These are phyloP conservation scores for Abscondita cerata DNA, from an alignment of 2,888 invertebrate species.

Conservation along the genomic window DNA sequence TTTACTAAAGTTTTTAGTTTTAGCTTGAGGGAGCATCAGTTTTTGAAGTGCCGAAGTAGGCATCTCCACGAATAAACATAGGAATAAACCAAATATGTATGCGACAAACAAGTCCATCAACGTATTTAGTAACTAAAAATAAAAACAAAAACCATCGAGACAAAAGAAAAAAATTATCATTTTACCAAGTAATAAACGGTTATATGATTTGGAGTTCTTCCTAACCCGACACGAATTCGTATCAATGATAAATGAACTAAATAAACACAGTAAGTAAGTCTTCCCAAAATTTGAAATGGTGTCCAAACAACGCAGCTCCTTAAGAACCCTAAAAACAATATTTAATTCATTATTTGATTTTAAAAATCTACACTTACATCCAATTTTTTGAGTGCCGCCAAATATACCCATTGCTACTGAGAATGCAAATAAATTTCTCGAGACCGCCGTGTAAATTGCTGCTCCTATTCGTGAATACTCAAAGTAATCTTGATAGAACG, in stretches of 20 bases:
- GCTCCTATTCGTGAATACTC: slow-evolving; percentile 52
- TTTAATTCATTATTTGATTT: background rate
- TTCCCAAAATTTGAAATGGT: slow-evolving; percentile 45
- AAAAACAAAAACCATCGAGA: slow-evolving; percentile 4
- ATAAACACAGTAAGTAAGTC: slow-evolving; percentile 48
- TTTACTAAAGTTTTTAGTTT: background rate
- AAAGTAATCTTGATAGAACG: slow-evolving; percentile 51
- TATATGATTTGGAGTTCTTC: slow-evolving; percentile 40
- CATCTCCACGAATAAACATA: slow-evolving; percentile 50
- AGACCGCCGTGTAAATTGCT: slow-evolving; percentile 57
- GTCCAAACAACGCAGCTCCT: slow-evolving; percentile 24
- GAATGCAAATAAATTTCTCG: slow-evolving; percentile 55
- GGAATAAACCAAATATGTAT: slow-evolving; percentile 44
- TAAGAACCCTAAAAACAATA: slow-evolving; percentile 22
- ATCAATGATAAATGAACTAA: slow-evolving; percentile 45
- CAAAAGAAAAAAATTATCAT: background rate
- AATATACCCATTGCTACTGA: slow-evolving; percentile 49
- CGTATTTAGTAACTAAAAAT: slow-evolving; percentile 38
- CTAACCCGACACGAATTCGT: slow-evolving; percentile 38
- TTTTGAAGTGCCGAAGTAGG: slow-evolving; percentile 51
- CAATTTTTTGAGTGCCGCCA: slow-evolving; percentile 50
- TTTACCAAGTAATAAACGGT: slow-evolving; percentile 42
- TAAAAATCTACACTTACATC: slow-evolving; percentile 47
- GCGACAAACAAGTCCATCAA: slow-evolving; percentile 42
- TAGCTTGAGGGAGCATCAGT: slow-evolving; percentile 28